These are phyloP conservation scores for Pristionchus mayeri DNA, from an alignment of 2,888 invertebrate genomes.

Conservation along the genomic window DNA sequence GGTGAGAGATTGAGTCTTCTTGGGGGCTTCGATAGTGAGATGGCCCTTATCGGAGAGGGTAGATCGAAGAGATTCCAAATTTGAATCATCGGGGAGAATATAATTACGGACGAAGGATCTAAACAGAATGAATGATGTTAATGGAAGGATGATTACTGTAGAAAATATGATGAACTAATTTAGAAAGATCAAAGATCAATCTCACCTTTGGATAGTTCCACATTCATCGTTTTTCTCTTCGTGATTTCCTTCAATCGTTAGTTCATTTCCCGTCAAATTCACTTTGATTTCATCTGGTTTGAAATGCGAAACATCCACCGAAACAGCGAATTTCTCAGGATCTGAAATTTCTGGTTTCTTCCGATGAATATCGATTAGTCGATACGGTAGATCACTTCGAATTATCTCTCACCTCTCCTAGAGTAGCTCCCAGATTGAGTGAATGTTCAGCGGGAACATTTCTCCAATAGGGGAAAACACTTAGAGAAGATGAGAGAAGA, in stretches of 20 bases:
- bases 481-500: neutral
- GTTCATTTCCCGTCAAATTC: constrained; percentile 56
- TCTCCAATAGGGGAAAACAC: constrained; percentile 14
- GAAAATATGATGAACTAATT: neutral
- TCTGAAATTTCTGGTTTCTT: constrained; percentile 37
- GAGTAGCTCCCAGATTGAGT: neutral
- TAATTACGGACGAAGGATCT: constrained; percentile 46
- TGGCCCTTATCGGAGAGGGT: constrained; percentile 21
- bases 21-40: neutral
- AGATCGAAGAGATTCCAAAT: constrained; percentile 40
- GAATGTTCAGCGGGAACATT: neutral
- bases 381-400: neutral
- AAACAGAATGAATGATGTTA: neutral
- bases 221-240: constrained; percentile 55
- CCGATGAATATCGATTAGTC: neutral
- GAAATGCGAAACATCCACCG: constrained; percentile 57
- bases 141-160: neutral
- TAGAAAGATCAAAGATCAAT: neutral
- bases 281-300: constrained; percentile 58
- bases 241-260: constrained; percentile 58
- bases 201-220: constrained; percentile 49
- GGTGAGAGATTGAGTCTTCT: neutral
- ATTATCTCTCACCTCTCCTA: constrained; percentile 35
- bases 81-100: constrained; percentile 11
- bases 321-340: constrained; percentile 54